Evolutionary conservation across 2,113 vertebrate species (phyloP), one percentile per base, ranked within the genome.

Genomic region (Chlorodrepanis virens): DNA sequence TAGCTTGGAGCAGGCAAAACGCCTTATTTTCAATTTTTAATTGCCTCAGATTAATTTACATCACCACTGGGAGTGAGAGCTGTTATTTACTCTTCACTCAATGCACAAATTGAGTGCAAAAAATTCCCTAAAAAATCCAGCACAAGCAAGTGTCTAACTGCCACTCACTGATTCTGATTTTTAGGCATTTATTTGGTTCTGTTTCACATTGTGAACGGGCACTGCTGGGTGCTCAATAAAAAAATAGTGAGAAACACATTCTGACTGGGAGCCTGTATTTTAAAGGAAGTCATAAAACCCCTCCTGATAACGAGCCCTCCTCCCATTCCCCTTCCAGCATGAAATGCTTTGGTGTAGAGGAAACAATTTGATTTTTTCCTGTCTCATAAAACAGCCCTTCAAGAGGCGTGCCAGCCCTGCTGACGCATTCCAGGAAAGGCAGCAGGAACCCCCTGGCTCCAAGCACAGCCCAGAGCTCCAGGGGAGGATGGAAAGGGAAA

Each of bases 211-310:
- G 45, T 14, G 29, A 76, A 47, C 0, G 2, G 77, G 28, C 68
- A 37, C 53, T 23, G 78, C 80, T 27, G 45, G 67, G 50, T 44
- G 49, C 57, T 6, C 56, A 25, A 29, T 79, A 56, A 81, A 53
- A 90, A 88, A 13, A 35, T 0, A 45, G 70, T 6, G 87, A 91
- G 54, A 93, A 93, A 87, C 63, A 83, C 18, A 0, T 53, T 59
- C 85, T 72, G 74, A 47, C 90, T 71, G 23, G 5, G 50, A 96
- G 75, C 64, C 28, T 79, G 45, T n/a, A 84, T 95, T 96, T 86
- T 21, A 93, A 90, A 96, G 98, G 98, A 98, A 98, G 94, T 96
- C 97, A 97, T 98, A 98, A 98, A 98, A 82, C 53, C 87, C 65
- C 17, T 45, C 56, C 37, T 31, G 94, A 97, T 90, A 96, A 90